Percentiles rank a stretch among this genome's conserved stretches.
Conservation (phyloP, 2,888 invertebrate genomes). For the Diabrotica balteata region DNA sequence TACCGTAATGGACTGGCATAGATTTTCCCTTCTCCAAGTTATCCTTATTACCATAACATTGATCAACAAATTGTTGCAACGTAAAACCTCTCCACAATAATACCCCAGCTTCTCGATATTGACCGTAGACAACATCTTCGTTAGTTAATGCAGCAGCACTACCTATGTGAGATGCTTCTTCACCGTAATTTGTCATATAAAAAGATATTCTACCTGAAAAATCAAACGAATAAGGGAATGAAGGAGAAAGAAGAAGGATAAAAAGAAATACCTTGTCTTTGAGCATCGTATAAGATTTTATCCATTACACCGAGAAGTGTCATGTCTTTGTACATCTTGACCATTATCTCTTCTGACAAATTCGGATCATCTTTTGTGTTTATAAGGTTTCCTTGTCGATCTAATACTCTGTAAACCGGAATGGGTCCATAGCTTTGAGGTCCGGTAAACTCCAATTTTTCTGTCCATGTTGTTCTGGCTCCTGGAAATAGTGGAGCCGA, state of each 20-base stretch:
- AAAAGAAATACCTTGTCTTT: constrained; percentile 62
- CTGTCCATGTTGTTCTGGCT: constrained; percentile 67
- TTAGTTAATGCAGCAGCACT: constrained; percentile 92
- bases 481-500: constrained; percentile 68
- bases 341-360: constrained; percentile 72
- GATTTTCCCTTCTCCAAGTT: constrained; percentile 85
- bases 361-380: constrained; percentile 68
- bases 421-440: constrained; percentile 67
- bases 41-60: constrained; percentile 92
- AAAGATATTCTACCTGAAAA: constrained; percentile 82
- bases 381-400: constrained; percentile 71
- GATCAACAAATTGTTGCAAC: constrained; percentile 87
- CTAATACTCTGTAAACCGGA: constrained; percentile 81
- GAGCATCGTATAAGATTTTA: constrained; percentile 95
- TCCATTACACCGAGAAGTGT: constrained; percentile 91
- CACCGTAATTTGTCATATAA: constrained; percentile 99
- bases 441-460: constrained; percentile 66
- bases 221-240: background rate
- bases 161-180: constrained; percentile 90
- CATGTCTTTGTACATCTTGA: constrained; percentile 96
- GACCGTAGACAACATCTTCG: constrained; percentile 89
- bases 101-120: constrained; percentile 96
- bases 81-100: constrained; percentile 90
- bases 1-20: constrained; percentile 99
- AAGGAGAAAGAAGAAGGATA: too few species aligned